Conservation (phyloP, 2,113 vertebrate genomes). For the Lepisosteus osseus region DNA sequence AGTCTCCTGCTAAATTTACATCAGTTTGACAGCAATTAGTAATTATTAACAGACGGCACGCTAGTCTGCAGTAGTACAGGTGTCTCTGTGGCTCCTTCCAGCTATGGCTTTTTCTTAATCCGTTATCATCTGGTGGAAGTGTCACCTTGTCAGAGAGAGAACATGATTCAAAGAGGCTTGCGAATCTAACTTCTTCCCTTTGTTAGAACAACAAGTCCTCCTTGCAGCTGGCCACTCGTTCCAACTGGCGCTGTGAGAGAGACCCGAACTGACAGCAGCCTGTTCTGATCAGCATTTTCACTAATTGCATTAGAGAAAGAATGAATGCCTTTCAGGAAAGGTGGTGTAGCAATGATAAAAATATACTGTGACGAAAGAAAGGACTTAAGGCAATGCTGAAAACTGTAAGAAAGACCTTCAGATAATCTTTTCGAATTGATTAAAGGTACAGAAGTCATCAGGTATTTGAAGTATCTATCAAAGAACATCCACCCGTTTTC, state of each 20-base stretch:
- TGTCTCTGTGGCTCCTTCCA: slow-evolving; percentile 10
- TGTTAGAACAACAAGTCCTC: slow-evolving; percentile 11
- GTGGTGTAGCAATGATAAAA: background rate
- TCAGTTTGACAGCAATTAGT: slow-evolving; percentile 25
- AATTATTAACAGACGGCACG: slow-evolving; percentile 23
- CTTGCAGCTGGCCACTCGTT: slow-evolving; percentile 28
- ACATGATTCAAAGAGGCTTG: slow-evolving; percentile 7
- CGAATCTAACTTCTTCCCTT: slow-evolving; percentile 20
- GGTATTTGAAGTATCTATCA: background rate
- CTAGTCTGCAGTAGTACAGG: slow-evolving; percentile 7
- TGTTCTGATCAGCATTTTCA: slow-evolving; percentile 35
- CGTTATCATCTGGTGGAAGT: slow-evolving; percentile 20
- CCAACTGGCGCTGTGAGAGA: slow-evolving; percentile 25
- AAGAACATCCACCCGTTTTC: too few species aligned
- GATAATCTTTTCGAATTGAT: background rate
- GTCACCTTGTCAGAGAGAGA: slow-evolving; percentile 28
- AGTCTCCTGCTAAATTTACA: slow-evolving; percentile 17
- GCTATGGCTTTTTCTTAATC: background rate
- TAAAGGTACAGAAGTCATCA: background rate
- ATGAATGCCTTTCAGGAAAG: background rate
- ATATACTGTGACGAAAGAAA: too few species aligned
- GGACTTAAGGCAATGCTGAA: too few species aligned
- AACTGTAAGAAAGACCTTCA: too few species aligned
- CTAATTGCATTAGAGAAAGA: slow-evolving; percentile 20
- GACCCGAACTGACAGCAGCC: slow-evolving; percentile 30